phyloP scores from a whole-genome alignment of 2,113 vertebrate species.

The Myanophis thanlyinensis region DNA sequence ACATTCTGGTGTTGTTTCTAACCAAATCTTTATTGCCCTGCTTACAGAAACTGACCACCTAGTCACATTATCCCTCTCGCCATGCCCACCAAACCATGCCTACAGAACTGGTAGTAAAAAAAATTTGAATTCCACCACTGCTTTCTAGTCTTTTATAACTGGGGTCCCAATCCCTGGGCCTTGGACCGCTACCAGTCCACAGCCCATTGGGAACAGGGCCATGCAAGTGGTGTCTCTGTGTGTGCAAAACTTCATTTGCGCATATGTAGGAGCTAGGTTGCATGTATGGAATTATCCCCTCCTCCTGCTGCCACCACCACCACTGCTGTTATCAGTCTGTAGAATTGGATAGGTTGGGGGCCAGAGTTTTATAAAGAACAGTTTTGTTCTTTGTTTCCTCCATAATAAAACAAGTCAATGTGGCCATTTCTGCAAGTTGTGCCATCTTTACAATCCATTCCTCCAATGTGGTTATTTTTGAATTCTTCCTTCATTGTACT shows the following conservation, averaged over 20 bases:
- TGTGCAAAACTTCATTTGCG: background rate
- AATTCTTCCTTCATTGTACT: background rate
- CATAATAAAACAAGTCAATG: background rate
- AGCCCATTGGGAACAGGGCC: background rate
- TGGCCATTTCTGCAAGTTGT: background rate
- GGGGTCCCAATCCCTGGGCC: background rate
- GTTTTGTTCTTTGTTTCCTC: background rate
- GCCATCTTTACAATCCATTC: background rate
- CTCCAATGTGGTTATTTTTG: background rate
- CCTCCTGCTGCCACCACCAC: background rate
- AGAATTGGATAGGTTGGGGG: background rate
- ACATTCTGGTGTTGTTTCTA: too few relatives aligned
- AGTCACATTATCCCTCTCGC: too few relatives aligned
- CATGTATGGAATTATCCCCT: background rate
- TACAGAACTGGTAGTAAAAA: too few relatives aligned
- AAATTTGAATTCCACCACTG: too few relatives aligned
- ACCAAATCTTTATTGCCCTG: too few relatives aligned
- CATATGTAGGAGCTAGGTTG: background rate
- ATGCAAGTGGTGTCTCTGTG: background rate
- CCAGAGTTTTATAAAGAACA: background rate
- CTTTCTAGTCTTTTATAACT: background rate
- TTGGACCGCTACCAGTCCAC: rapidly evolving
- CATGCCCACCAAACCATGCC: too few relatives aligned
- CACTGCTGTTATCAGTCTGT: background rate
- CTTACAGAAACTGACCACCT: too few relatives aligned